phyloP scores from a whole-genome alignment of 1,140 invertebrate genomes.

The Drosophila eugracilis region DNA sequence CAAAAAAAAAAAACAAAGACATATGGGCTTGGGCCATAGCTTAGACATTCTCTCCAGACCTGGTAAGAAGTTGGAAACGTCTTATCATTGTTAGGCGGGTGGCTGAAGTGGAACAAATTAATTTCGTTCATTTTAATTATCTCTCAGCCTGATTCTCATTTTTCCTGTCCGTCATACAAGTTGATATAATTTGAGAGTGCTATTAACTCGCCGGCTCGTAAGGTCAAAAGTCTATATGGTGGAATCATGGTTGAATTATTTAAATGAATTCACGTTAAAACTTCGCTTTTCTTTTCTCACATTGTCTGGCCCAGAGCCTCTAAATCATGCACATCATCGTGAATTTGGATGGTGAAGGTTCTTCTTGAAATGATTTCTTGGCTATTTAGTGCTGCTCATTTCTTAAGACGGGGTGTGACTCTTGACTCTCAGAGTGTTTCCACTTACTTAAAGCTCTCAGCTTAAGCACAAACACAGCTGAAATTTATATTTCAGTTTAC shows the following conservation, averaged over 20 bases:
- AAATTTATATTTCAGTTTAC: no score
- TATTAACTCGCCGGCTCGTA: constrained; percentile 59
- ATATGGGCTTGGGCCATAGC: constrained; percentile 70
- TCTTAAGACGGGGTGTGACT: constrained; percentile 2
- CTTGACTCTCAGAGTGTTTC: no score
- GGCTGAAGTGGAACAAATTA: constrained; percentile 82
- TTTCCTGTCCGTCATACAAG: constrained; percentile 47
- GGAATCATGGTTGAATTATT: constrained; percentile 75
- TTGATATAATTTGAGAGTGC: constrained; percentile 68
- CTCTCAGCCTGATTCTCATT: constrained; percentile 14
- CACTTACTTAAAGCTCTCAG: no score
- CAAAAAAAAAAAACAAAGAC: no score
- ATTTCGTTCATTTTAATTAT: constrained; percentile 77
- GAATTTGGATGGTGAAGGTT: background rate
- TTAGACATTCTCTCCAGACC: constrained; percentile 52
- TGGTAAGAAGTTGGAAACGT: constrained; percentile 38
- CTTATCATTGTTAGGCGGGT: constrained; percentile 81
- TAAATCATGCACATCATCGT: constrained; percentile 52
- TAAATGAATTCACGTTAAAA: constrained; percentile 66
- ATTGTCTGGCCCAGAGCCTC: background rate
- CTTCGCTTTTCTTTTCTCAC: constrained; percentile 10
- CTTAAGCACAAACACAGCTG: no score
- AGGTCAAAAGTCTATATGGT: constrained; percentile 49
- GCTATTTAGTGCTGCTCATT: background rate
- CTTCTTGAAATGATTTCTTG: background rate